Base-by-base conservation (phyloP, 2,113 vertebrate genomes). In the Centropus unirufus region DNA sequence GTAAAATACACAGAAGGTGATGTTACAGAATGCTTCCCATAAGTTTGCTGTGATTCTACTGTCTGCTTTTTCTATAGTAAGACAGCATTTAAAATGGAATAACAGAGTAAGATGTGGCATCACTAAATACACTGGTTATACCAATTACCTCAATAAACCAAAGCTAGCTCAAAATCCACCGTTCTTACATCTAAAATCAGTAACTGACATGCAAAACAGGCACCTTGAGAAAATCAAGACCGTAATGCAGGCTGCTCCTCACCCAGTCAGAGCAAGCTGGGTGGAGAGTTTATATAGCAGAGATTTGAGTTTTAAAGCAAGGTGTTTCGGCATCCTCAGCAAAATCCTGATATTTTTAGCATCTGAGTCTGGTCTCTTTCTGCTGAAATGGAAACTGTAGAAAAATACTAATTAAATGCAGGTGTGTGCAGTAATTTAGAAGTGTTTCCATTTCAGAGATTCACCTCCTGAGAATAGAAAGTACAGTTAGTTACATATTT, bases 311-410 rank as follows among this genome's bases (percentile, higher is more conserved):
- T 75, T 55, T 17, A 81, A 92, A 61, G 29, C 5, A 74, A 76
- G 70, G 79, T 29, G 16, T 77, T 94, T 79, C 75, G 73, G 46
- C 27, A 76, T 27, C 46, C n/a, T 94, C 78, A 94, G 92, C 49
- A 91, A 87, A 95, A 85, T 16, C 27, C 76, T 57, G 26, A n/a
- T 90, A 69, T 77, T 92, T 95, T 87, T 74, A 94, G 85, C 85
- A 93, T 30, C 49, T 79, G 24, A 7, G 58, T 78, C 62, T 23
- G 64, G n/a, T 73, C 54, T 90, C 54, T 79, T 85, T 90, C 62
- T 83, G 57, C 62, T 85, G 82, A 87, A 89, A 72, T 63, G 23
- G 47, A 63, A 89, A 89, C 13, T 9, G 63, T 5, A 59, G 73
- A 95, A 89, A 89, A 78, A 87, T 58, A 91, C 67, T 81, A 78